A percentile compares a stretch with the other conserved stretches of the same genome.
Conservation (phyloP, 1,140 invertebrate species). For the Onthophagus taurus region DNA sequence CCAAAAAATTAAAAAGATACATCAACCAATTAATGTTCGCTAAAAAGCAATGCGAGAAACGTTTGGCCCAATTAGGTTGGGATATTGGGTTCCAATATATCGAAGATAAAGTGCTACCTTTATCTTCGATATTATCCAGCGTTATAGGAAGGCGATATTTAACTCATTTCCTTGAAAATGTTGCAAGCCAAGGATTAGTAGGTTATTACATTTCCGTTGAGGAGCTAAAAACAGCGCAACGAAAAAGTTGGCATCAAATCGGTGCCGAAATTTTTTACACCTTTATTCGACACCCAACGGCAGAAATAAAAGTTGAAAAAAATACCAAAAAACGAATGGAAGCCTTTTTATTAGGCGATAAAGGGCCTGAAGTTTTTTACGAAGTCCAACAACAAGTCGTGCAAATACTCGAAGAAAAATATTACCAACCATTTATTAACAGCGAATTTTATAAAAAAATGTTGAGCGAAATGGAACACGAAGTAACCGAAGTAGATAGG, state of each 20-base stretch:
- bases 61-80: slow-evolving; percentile 66
- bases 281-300: slow-evolving; percentile 67
- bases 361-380: slow-evolving; percentile 81
- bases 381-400: slow-evolving; percentile 75
- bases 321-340: slow-evolving; percentile 73
- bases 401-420: slow-evolving; percentile 71
- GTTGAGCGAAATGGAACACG: slow-evolving; percentile 57
- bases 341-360: slow-evolving; percentile 74
- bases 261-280: slow-evolving; percentile 85
- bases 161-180: slow-evolving; percentile 68
- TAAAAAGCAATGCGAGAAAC: slow-evolving; percentile 73
- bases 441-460: slow-evolving; percentile 77
- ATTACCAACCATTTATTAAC: slow-evolving; percentile 80
- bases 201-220: slow-evolving; percentile 85
- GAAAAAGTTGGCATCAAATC: slow-evolving; percentile 73
- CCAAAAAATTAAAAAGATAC: slow-evolving; percentile 61
- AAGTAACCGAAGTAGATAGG: slow-evolving; percentile 40
- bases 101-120: slow-evolving; percentile 43
- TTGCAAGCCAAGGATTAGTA: slow-evolving; percentile 69
- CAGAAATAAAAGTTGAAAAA: slow-evolving; percentile 71
- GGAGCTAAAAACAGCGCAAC: slow-evolving; percentile 62
- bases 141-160: slow-evolving; percentile 63
- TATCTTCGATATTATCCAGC: slow-evolving; percentile 59
- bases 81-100: slow-evolving; percentile 59
- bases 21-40: slow-evolving; percentile 77